Percentiles rank a stretch among this genome's conserved stretches.
Conservation (phyloP, 2,797 vertebrate species). For the Basileuterus tristriatus region DNA sequence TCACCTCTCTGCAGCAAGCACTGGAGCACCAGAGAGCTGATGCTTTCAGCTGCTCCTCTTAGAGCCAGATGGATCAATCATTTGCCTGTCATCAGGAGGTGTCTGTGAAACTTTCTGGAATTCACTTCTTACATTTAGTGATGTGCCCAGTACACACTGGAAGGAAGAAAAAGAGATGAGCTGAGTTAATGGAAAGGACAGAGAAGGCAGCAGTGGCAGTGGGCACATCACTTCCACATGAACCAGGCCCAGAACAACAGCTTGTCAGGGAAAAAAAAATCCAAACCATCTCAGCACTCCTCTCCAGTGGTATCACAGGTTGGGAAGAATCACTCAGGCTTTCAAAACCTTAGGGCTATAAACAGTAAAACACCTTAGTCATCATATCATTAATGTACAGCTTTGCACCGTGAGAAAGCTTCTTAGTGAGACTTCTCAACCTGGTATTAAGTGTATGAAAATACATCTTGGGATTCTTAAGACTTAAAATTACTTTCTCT, state of each 20-base stretch:
- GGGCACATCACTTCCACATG: background rate
- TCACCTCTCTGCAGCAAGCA: background rate
- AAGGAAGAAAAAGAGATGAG: background rate
- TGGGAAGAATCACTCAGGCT: background rate
- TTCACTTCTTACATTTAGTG: background rate
- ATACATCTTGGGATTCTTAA: background rate
- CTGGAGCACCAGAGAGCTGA: background rate
- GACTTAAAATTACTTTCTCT: conserved; percentile 16
- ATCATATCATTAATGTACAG: background rate
- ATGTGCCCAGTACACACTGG: background rate
- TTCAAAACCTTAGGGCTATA: background rate
- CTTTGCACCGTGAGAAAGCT: background rate
- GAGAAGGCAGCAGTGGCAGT: background rate
- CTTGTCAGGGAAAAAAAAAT: background rate
- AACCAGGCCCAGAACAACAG: background rate
- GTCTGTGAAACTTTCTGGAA: background rate
- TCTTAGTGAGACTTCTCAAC: conserved; percentile 19
- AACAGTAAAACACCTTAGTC: conserved; percentile 19
- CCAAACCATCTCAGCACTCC: background rate
- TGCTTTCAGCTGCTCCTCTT: background rate
- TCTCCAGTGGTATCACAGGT: background rate
- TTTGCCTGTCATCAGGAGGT: background rate
- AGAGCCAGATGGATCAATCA: background rate
- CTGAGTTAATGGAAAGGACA: background rate
- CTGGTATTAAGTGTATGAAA: background rate